Evolutionary conservation across 2,113 vertebrate species (phyloP).

Genomic region (Psittacara wagleri): DNA sequence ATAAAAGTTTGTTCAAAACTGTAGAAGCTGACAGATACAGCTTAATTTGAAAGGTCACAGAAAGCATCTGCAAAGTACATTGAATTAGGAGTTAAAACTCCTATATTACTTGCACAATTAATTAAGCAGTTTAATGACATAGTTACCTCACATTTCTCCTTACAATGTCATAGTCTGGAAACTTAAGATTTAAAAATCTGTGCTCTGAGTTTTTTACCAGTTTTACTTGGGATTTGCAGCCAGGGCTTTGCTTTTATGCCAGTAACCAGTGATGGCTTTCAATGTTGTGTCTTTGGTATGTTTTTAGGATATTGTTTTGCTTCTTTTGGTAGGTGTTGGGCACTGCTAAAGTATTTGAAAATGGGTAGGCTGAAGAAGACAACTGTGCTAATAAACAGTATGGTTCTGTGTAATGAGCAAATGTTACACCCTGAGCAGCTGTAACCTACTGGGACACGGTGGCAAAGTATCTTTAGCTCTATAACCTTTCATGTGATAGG

Average conservation of each 20-base stretch:
- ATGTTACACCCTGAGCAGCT: not conserved
- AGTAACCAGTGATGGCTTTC: not conserved
- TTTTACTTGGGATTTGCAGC: not conserved
- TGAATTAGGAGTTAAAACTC: not conserved
- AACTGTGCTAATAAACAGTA: not conserved
- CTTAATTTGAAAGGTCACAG: no score
- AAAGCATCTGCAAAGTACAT: not conserved
- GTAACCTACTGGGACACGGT: not conserved
- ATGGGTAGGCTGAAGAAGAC: not conserved
- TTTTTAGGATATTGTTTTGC: slow-evolving; percentile 10
- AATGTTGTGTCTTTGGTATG: not conserved
- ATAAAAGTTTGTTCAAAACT: not conserved
- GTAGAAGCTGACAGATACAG: not conserved
- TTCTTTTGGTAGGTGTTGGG: not conserved
- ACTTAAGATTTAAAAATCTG: not conserved
- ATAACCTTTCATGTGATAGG: not conserved
- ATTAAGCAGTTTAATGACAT: not conserved
- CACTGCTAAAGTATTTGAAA: not conserved
- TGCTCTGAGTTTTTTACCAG: not conserved
- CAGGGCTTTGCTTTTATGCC: not conserved
- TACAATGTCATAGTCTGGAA: not conserved
- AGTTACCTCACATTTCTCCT: not conserved
- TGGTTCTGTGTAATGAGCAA: not conserved
- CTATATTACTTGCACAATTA: not conserved
- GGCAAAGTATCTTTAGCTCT: not conserved